Conservation (phyloP, 1,140 invertebrate species). For the Brachionus sp. region DNA sequence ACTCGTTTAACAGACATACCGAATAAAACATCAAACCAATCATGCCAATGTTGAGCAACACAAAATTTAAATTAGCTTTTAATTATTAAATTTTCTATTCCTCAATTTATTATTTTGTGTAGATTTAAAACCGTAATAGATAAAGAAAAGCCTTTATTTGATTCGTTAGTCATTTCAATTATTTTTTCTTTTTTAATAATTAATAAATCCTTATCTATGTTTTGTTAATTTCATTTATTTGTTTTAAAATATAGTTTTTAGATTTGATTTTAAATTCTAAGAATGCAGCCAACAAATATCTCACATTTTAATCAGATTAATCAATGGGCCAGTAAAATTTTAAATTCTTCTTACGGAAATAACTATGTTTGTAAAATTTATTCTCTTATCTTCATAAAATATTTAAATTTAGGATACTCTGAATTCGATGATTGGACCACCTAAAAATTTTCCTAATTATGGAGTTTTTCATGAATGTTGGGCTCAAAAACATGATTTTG, state of each 20-base stretch:
- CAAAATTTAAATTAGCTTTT: not conserved
- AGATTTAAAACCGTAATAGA: not conserved
- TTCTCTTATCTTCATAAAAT: not conserved
- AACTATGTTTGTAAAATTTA: not conserved
- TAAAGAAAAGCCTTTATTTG: not conserved
- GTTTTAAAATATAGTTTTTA: no score
- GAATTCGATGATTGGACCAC: slow-evolving; percentile 27
- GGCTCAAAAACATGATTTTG: slow-evolving; percentile 40
- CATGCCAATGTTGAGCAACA: slow-evolving; percentile 32
- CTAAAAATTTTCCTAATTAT: slow-evolving; percentile 45
- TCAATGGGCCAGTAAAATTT: slow-evolving; percentile 24
- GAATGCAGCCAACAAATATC: not conserved
- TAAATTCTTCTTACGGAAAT: not conserved
- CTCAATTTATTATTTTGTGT: not conserved
- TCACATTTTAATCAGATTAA: not conserved
- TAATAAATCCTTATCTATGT: not conserved
- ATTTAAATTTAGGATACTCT: not conserved
- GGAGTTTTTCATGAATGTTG: slow-evolving; percentile 36
- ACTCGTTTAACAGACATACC: slow-evolving; percentile 32
- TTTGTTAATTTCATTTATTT: not conserved
- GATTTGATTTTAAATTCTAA: not conserved
- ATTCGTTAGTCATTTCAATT: not conserved
- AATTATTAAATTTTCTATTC: not conserved
- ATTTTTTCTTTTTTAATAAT: not conserved
- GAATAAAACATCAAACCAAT: not conserved